These are phyloP conservation scores for Caiman crocodilus DNA, from an alignment of 2,797 vertebrate species.

Conservation along the genomic window DNA sequence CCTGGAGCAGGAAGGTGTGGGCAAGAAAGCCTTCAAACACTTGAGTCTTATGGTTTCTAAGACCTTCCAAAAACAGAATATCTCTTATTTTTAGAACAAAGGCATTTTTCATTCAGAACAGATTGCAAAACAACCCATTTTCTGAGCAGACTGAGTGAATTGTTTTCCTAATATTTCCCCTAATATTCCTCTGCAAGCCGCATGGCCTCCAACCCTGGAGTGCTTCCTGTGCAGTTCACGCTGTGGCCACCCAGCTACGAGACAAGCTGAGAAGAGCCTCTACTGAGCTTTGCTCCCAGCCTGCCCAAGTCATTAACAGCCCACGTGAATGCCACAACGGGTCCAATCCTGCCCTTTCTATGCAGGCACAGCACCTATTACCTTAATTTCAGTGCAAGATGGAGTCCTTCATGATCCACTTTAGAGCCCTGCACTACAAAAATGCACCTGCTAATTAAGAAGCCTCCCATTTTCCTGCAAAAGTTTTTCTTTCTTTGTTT, in stretches of 20 bases:
- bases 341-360: rapidly evolving
- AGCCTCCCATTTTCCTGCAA: background rate
- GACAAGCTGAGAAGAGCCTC: background rate
- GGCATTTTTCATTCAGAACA: too few species aligned
- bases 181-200: background rate
- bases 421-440: too few species aligned
- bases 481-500: background rate
- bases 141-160: background rate
- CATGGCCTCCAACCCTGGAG: background rate
- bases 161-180: background rate
- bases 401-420: rapidly evolving
- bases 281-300: rapidly evolving
- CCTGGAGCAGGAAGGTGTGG: background rate
- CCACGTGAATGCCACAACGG: background rate
- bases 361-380: rapidly evolving
- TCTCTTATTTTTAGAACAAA: background rate
- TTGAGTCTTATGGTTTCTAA: background rate
- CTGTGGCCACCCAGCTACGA: background rate
- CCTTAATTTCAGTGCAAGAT: background rate
- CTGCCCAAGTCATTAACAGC: rapidly evolving
- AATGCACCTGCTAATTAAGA: too few species aligned
- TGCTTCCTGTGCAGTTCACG: rapidly evolving
- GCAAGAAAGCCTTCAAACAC: background rate
- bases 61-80: background rate
- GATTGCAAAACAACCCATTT: background rate